Evolutionary conservation across 2,888 invertebrate species (phyloP).

Genomic region (Metalampra italica): DNA sequence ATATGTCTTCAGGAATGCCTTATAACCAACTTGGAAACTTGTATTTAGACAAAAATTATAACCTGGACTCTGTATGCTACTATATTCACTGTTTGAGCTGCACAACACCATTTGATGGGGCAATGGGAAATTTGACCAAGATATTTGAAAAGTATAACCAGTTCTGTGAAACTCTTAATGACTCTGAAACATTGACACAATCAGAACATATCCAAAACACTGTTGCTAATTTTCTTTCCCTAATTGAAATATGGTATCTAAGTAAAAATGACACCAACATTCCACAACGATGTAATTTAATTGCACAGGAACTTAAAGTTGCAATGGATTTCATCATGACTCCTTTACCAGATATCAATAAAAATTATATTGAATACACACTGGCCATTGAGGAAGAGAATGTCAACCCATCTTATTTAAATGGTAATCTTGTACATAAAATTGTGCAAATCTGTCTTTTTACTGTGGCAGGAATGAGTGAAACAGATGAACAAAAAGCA

Average conservation of each 20-base stretch:
- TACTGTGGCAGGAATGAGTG: constrained; percentile 86
- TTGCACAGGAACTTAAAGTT: constrained; percentile 85
- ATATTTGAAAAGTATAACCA: constrained; percentile 84
- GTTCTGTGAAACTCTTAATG: constrained; percentile 75
- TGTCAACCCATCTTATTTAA: constrained; percentile 77
- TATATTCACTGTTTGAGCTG: constrained; percentile 92
- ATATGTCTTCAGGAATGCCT: constrained; percentile 91
- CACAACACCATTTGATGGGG: constrained; percentile 91
- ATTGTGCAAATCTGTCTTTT: constrained; percentile 89
- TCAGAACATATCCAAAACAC: constrained; percentile 70
- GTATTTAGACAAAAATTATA: constrained; percentile 87
- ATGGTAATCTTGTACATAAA: constrained; percentile 87
- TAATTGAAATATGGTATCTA: constrained; percentile 81
- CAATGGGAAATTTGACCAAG: constrained; percentile 90
- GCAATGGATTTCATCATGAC: constrained; percentile 79
- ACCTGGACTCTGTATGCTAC: constrained; percentile 92
- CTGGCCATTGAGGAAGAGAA: constrained; percentile 71
- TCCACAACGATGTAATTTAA: constrained; percentile 82
- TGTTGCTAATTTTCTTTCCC: constrained; percentile 72
- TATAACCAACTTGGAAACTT: constrained; percentile 96
- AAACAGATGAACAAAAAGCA: constrained; percentile 85
- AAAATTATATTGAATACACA: constrained; percentile 69
- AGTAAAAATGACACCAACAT: constrained; percentile 81
- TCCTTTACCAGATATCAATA: constrained; percentile 72
- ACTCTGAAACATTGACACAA: constrained; percentile 61